A percentile compares a stretch with the other conserved stretches of the same genome.
phyloP scores from a whole-genome alignment of 2,113 vertebrate genomes.

The Platanista minor region DNA sequence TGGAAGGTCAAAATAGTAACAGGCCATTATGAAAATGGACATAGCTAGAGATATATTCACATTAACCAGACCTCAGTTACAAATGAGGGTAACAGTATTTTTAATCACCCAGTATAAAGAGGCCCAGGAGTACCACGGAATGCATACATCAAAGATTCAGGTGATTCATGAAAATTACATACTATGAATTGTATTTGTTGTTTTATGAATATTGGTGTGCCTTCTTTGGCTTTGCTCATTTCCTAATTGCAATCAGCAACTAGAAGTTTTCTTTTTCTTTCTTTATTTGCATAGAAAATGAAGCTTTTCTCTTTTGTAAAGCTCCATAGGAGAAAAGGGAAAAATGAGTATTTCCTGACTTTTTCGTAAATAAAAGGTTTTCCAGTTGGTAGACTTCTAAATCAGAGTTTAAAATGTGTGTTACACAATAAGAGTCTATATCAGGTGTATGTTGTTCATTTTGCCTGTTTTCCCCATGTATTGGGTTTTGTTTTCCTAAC shows the following conservation, averaged over 20 bases:
- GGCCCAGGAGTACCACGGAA: conserved; percentile 53
- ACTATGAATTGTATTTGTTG: not conserved
- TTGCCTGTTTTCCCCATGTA: not conserved
- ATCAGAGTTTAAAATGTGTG: not conserved
- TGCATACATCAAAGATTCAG: conserved; percentile 57
- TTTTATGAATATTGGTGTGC: not conserved
- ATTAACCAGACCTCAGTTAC: conserved; percentile 63
- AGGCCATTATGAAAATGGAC: conserved; percentile 66
- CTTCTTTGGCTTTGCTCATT: conserved; percentile 29
- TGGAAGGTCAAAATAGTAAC: conserved; percentile 70
- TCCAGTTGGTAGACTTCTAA: not conserved
- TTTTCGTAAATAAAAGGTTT: not conserved
- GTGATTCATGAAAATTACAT: conserved; percentile 65
- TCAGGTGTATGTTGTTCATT: not conserved
- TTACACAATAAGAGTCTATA: not conserved
- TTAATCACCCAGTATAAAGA: conserved; percentile 64
- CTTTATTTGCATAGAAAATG: not conserved
- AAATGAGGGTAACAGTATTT: conserved; percentile 72
- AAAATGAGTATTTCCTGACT: not conserved
- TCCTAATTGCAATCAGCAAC: conserved; percentile 27
- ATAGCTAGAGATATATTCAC: conserved; percentile 56
- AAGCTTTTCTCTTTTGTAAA: not conserved
- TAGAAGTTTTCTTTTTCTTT: not conserved
- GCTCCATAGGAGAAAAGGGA: not conserved
- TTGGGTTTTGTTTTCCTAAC: not conserved